Evolutionary conservation across 2,797 vertebrate species (phyloP).

Genomic region (Chelon auratus): DNA sequence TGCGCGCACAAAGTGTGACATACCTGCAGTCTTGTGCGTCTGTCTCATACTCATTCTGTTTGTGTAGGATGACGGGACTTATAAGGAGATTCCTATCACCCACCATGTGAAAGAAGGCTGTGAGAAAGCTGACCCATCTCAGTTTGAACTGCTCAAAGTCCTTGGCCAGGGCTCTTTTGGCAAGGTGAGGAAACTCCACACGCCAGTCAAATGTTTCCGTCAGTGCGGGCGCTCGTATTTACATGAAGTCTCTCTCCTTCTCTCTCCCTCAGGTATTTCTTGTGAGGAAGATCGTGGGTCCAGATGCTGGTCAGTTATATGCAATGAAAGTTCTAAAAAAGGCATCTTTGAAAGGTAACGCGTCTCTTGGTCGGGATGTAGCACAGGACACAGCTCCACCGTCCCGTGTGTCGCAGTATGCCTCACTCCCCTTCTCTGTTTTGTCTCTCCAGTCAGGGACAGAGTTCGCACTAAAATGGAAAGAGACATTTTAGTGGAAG

Average conservation of each 20-base stretch:
- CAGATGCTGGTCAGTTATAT: slow-evolving; percentile 97
- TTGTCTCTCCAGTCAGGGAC: slow-evolving; percentile 90
- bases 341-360: slow-evolving; percentile 96
- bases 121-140: slow-evolving; percentile 96
- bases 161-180: slow-evolving; percentile 98
- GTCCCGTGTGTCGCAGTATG: not conserved
- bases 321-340: slow-evolving; percentile 99
- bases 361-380: not conserved
- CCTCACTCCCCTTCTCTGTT: slow-evolving; percentile 16
- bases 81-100: slow-evolving; percentile 98
- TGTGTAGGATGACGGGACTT: slow-evolving; percentile 90
- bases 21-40: not conserved
- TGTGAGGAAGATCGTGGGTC: slow-evolving; percentile 94
- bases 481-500: slow-evolving; percentile 98
- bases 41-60: slow-evolving; percentile 29
- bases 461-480: slow-evolving; percentile 99
- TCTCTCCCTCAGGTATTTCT: slow-evolving; percentile 91
- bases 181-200: slow-evolving; percentile 86
- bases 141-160: slow-evolving; percentile 98
- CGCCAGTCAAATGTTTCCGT: slow-evolving; percentile 2
- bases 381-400: not conserved
- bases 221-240: not conserved
- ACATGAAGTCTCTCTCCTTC: slow-evolving; percentile 5
- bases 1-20: not conserved
- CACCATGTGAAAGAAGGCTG: slow-evolving; percentile 98